Evolutionary conservation across 2,113 vertebrate species (phyloP), one percentile per base, ranked within the genome.

Genomic region (Corydoras sp.): DNA sequence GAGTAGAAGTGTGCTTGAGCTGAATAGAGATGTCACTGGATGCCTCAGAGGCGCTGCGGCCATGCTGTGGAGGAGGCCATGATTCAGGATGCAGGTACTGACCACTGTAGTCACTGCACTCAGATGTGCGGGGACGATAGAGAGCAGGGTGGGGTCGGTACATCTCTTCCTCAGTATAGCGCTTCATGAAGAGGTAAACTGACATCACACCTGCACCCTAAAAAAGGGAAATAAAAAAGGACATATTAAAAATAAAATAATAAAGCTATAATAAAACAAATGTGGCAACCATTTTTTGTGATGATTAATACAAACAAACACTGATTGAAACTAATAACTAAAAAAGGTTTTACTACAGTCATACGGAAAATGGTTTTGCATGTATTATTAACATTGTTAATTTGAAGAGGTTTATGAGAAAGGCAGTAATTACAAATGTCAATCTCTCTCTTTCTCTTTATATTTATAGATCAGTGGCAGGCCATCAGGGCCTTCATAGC

Each of bases 181-280:
- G 92, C 76, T 95, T 95, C 87, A 94, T 96, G 86, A 96, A 96
- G 62, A 95, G 88, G 85, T 96, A 96, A 74, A 96, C 93, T 0
- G 94, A 96, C 93, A 96, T 94, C 70, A 96, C 94, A 2, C 94
- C 94, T 0, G 94, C 93, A 0, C 93, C 93, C 94, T 96, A 56
- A 49, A 55, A 30, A 35, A 10, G 31, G 51, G 3, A 9, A 29
- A 49, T 10, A 13, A 50, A 10, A 50, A 43, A 8, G 18, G 18
- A 24, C 18, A 24, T 24, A 24, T 24, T 24, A 24, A 24, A 24
- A 24, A 24, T n/a, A 24, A 24, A 24, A 24, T 24, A 24, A 24
- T 24, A 2, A 24, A 24, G 18, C 18, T 24, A 24, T 24, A 24
- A 24, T 1, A 24, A 24, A 24, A 24, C 18, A 24, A 24, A 24